These are phyloP conservation scores for Bufo bufo DNA, from an alignment of 2,113 vertebrate genomes.

Conservation along the genomic window DNA sequence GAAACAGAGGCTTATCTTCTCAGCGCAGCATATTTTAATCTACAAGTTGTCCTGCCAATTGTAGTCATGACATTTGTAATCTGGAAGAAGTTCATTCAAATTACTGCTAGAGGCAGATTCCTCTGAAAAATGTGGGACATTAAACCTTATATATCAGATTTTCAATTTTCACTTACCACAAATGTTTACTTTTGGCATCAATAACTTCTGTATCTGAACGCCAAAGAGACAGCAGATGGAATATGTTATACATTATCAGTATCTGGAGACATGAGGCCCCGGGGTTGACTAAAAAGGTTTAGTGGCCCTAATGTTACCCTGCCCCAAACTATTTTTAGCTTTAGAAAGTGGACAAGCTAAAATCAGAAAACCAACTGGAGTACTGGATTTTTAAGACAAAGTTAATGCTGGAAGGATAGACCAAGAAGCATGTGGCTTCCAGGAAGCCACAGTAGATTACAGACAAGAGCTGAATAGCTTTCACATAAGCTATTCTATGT, in stretches of 20 bases:
- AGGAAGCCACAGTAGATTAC: neutral
- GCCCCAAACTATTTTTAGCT: neutral
- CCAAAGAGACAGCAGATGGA: neutral
- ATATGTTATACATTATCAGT: neutral
- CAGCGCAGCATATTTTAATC: neutral
- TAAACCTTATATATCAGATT: neutral
- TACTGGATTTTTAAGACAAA: neutral
- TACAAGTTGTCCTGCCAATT: neutral
- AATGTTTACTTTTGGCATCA: neutral
- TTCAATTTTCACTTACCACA: neutral
- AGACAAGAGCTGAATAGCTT: neutral
- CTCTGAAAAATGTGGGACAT: neutral
- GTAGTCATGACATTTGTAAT: neutral
- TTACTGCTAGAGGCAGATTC: neutral
- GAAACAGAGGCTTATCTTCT: neutral
- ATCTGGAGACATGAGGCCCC: neutral
- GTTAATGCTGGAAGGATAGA: neutral
- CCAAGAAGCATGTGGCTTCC: neutral
- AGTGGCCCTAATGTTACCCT: neutral
- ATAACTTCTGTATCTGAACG: neutral
- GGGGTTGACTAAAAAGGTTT: neutral
- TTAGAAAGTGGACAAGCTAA: neutral
- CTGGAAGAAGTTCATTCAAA: slow-evolving; percentile 7
- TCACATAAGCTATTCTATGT: neutral
- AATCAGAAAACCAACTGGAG: neutral